Conservation (phyloP, 2,888 invertebrate species). For the Chloromyia formosa region DNA sequence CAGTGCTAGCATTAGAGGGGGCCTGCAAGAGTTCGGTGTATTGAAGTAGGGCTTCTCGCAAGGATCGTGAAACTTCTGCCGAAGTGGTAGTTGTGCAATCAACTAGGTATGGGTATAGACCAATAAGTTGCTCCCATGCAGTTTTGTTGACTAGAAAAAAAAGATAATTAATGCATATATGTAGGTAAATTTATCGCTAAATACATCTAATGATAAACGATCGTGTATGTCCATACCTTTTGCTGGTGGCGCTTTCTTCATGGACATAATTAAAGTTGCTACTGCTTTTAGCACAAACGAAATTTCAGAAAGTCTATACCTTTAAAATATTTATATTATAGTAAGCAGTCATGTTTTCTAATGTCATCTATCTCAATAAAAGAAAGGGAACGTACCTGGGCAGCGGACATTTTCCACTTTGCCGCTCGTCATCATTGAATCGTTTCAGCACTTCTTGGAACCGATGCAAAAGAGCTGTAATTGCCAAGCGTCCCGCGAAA, state of each 20-base stretch:
- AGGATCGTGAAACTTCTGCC: constrained; percentile 79
- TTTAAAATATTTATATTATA: constrained; percentile 59
- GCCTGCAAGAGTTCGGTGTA: constrained; percentile 83
- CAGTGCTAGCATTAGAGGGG: constrained; percentile 60
- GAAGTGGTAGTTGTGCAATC: constrained; percentile 85
- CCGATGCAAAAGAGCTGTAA: constrained; percentile 89
- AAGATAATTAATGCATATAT: not conserved
- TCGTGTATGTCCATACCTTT: constrained; percentile 83
- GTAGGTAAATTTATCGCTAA: not conserved
- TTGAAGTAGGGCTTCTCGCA: constrained; percentile 86
- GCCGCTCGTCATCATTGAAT: constrained; percentile 84
- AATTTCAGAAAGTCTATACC: constrained; percentile 93
- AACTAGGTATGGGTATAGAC: constrained; percentile 87
- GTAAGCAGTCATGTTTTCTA: not conserved
- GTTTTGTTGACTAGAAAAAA: constrained; percentile 76
- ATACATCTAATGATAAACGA: constrained; percentile 8
- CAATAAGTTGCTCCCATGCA: constrained; percentile 94
- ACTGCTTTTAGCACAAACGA: constrained; percentile 95
- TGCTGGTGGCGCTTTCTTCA: constrained; percentile 89
- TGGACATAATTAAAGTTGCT: constrained; percentile 88
- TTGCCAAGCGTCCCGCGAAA: constrained; percentile 80
- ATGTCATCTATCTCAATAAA: too few relatives aligned
- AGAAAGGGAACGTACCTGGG: constrained; percentile 71
- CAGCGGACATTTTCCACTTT: constrained; percentile 85
- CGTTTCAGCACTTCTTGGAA: constrained; percentile 92